phyloP scores from a whole-genome alignment of 1,140 invertebrate genomes.

The Drosophila orena region DNA sequence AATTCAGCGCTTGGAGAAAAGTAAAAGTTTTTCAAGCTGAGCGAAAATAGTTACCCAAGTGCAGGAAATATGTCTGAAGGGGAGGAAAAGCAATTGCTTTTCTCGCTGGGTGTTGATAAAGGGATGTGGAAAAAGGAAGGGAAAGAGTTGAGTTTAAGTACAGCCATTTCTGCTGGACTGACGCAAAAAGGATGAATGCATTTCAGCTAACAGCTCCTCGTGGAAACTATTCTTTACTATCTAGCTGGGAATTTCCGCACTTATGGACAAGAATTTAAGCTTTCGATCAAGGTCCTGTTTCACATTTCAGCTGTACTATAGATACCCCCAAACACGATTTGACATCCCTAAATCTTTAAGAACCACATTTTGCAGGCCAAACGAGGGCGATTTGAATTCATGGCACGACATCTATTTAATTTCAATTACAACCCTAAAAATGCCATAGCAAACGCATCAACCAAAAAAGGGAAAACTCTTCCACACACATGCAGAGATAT shows the following conservation, averaged over 20 bases:
- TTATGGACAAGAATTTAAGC: neutral
- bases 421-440: constrained; percentile 81
- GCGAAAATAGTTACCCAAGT: constrained; percentile 32
- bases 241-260: neutral
- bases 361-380: constrained; percentile 19
- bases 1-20: constrained; percentile 40
- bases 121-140: neutral
- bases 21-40: constrained; percentile 51
- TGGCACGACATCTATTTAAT: constrained; percentile 83
- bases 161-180: constrained; percentile 5
- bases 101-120: constrained; percentile 20
- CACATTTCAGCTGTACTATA: neutral
- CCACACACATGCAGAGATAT: constrained; percentile 16
- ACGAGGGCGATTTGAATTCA: constrained; percentile 71
- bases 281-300: neutral
- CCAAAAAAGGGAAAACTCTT: constrained; percentile 58
- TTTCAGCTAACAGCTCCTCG: neutral
- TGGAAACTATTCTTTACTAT: neutral
- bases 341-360: constrained; percentile 54
- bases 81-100: constrained; percentile 40
- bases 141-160: neutral
- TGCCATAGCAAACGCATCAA: constrained; percentile 73
- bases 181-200: neutral
- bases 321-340: neutral
- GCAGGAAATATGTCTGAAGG: constrained; percentile 13